Conservation (phyloP, 2,113 vertebrate genomes). For the Macheiramphus alcinus region DNA sequence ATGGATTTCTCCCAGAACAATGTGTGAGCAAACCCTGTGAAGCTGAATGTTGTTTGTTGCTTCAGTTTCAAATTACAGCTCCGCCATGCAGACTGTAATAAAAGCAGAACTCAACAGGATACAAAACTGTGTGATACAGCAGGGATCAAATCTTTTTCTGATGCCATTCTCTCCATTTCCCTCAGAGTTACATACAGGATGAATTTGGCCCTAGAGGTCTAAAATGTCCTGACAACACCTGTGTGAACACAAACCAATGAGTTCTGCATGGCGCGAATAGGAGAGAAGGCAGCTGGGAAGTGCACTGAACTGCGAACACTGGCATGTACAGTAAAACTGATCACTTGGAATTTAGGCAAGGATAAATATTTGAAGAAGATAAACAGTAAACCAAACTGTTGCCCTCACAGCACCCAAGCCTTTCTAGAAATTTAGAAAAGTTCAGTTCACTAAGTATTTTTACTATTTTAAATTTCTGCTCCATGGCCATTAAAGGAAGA, state of each 20-base stretch:
- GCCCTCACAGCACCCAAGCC: background rate
- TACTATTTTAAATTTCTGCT: background rate
- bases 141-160: background rate
- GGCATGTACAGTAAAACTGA: background rate
- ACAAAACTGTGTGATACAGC: background rate
- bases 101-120: background rate
- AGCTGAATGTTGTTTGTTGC: background rate
- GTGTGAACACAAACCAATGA: fast-evolving
- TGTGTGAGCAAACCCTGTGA: background rate
- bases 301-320: background rate
- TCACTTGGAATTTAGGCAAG: background rate
- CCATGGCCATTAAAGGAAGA: background rate
- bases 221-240: background rate
- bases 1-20: background rate
- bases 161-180: background rate
- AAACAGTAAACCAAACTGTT: background rate
- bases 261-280: fast-evolving
- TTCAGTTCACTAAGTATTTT: background rate
- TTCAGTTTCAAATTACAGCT: background rate
- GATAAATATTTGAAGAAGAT: background rate
- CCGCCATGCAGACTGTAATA: background rate
- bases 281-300: background rate
- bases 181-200: background rate
- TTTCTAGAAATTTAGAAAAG: background rate
- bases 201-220: background rate